These are phyloP conservation scores for Acanthis flammea DNA, from an alignment of 2,797 vertebrate genomes.

Conservation along the genomic window DNA sequence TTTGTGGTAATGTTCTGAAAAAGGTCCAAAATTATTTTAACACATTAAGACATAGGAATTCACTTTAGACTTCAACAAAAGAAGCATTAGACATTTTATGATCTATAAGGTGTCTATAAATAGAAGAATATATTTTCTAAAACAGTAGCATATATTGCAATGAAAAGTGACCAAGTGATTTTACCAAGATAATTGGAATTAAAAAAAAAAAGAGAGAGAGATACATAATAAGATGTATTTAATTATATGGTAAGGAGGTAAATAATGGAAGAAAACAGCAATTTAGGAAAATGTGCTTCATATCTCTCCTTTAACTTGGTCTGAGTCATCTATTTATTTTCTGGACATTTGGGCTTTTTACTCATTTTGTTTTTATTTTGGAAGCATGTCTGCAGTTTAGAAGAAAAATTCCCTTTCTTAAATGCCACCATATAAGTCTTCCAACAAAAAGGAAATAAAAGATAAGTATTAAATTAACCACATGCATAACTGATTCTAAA, in stretches of 20 bases:
- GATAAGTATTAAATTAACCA: neutral
- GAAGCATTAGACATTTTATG: neutral
- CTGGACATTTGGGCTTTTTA: neutral
- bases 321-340: neutral
- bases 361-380: neutral
- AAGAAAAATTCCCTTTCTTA: neutral
- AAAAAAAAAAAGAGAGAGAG: neutral
- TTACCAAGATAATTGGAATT: neutral
- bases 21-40: neutral
- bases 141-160: neutral
- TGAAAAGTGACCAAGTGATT: neutral
- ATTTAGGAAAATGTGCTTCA: neutral
- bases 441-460: neutral
- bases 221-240: neutral
- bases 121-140: neutral
- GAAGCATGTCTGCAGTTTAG: neutral
- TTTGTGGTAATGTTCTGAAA: neutral
- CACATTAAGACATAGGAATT: neutral
- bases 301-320: neutral
- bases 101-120: neutral
- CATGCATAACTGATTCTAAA: neutral
- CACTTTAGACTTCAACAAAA: neutral
- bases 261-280: neutral
- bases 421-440: fast-evolving
- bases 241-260: neutral